Percentiles rank a stretch among this genome's conserved stretches.
Conservation (phyloP, 2,113 vertebrate genomes). For the Rhadina sibilatrix region DNA sequence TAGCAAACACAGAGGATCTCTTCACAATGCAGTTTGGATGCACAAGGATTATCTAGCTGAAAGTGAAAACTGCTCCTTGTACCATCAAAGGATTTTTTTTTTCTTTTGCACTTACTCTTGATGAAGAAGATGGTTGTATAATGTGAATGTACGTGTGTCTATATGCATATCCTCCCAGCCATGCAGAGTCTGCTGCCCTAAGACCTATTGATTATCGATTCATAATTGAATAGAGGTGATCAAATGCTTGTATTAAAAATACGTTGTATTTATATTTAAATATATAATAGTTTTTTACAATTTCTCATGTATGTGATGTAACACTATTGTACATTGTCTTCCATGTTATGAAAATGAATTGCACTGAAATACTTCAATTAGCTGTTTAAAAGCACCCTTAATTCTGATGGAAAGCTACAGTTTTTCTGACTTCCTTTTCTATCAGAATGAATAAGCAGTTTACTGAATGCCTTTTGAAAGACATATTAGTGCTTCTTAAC, state of each 20-base stretch:
- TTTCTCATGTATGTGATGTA: not conserved
- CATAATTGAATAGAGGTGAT: conserved; percentile 30
- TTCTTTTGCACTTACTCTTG: not conserved
- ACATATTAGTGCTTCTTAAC: not conserved
- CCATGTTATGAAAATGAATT: not conserved
- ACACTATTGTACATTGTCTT: not conserved
- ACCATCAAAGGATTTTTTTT: not conserved
- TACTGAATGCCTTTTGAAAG: conserved; percentile 24
- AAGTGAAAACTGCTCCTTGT: not conserved
- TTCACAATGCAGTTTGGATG: not conserved
- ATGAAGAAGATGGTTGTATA: not conserved
- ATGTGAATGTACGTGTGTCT: not conserved
- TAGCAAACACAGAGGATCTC: not conserved
- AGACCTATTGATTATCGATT: not conserved
- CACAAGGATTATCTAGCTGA: not conserved
- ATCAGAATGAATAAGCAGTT: conserved; percentile 29
- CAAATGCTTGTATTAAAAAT: conserved; percentile 4
- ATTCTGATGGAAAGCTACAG: not conserved
- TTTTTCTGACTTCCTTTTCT: not conserved
- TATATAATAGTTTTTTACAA: not conserved
- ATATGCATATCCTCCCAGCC: not conserved
- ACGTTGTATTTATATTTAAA: not conserved
- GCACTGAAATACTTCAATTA: not conserved
- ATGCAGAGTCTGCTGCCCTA: not conserved
- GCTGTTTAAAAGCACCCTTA: not conserved